Evolutionary conservation across 2,113 vertebrate genomes (phyloP).

Genomic region (Pagrus major): DNA sequence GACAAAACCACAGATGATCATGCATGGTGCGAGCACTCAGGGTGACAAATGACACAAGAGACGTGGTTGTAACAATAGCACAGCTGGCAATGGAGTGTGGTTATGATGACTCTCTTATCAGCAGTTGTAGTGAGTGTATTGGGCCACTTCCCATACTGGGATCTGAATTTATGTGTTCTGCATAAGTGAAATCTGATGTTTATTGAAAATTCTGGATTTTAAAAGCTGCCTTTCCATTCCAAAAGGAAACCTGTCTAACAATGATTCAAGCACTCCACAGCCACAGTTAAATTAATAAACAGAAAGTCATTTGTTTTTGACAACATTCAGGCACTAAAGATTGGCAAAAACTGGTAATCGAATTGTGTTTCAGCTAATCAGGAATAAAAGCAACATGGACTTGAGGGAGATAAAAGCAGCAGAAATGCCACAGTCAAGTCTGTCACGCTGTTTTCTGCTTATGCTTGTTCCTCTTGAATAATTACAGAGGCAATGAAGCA

Average conservation of each 20-base stretch:
- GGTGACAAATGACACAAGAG: neutral
- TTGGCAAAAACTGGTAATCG: neutral
- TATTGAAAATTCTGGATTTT: too few relatives aligned
- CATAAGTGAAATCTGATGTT: neutral
- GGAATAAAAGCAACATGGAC: neutral
- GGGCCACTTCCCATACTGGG: neutral
- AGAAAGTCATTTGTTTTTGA: constrained; percentile 8
- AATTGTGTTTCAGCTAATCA: constrained; percentile 9
- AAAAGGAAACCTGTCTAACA: neutral
- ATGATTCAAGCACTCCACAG: neutral
- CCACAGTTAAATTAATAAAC: neutral
- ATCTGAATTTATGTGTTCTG: neutral
- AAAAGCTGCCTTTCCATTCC: neutral
- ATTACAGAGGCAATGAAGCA: neutral
- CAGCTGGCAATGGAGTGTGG: neutral
- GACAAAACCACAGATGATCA: neutral
- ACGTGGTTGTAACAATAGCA: neutral
- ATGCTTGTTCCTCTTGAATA: neutral
- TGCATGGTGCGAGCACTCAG: neutral
- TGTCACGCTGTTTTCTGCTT: neutral
- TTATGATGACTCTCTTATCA: neutral
- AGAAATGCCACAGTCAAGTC: neutral
- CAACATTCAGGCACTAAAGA: neutral
- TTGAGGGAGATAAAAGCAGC: neutral
- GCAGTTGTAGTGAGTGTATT: neutral